Evolutionary conservation across 2,797 vertebrate species (phyloP).

Genomic region (Pteronotus mesoamericanus): DNA sequence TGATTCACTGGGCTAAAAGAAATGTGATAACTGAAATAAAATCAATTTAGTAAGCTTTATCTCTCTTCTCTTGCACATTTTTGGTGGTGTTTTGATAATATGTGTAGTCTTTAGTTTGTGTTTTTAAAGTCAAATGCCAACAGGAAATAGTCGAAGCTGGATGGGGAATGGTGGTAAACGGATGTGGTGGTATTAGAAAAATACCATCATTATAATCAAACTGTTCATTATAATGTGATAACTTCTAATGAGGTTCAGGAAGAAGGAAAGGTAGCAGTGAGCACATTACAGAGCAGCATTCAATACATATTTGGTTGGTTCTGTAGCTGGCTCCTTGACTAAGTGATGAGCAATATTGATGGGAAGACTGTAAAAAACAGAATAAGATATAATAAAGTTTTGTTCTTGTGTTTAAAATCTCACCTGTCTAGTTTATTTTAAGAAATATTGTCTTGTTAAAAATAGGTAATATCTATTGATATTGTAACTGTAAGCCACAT

Average conservation of each 20-base stretch:
- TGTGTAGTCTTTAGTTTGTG: neutral
- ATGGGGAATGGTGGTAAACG: neutral
- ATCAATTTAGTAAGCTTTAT: neutral
- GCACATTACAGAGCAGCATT: neutral
- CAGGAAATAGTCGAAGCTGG: neutral
- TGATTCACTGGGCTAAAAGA: constrained; percentile 5
- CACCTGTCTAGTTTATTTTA: neutral
- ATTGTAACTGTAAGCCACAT: neutral
- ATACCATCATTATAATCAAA: neutral
- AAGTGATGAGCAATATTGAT: neutral
- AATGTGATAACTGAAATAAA: constrained; percentile 7
- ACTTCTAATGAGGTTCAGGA: neutral
- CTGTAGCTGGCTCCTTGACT: neutral
- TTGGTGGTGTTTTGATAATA: neutral
- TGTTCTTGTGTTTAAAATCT: neutral
- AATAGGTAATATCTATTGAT: neutral
- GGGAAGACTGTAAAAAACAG: neutral
- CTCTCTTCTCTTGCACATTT: neutral
- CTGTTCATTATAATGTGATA: neutral
- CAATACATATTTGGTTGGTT: neutral
- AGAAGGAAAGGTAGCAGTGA: neutral
- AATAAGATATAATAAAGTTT: neutral
- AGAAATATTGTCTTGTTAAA: neutral
- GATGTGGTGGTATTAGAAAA: neutral
- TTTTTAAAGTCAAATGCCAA: neutral